These are phyloP conservation scores for Sander lucioperca DNA, from an alignment of 2,113 vertebrate species.

Conservation along the genomic window DNA sequence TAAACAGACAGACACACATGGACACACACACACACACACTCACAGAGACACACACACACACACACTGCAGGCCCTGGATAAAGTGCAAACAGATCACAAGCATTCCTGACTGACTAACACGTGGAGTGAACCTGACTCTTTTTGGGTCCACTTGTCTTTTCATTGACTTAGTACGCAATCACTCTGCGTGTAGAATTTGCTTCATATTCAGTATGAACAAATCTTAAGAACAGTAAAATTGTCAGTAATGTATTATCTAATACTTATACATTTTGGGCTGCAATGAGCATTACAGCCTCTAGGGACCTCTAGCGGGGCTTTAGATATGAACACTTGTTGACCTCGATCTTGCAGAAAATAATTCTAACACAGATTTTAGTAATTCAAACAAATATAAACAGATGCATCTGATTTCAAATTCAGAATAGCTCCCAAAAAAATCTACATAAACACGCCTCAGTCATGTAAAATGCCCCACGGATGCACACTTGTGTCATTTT, in stretches of 20 bases:
- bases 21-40: too few relatives aligned
- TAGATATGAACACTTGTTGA: neutral
- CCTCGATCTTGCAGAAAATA: neutral
- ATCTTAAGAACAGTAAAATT: neutral
- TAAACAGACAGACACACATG: too few relatives aligned
- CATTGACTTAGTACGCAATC: neutral
- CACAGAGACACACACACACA: too few relatives aligned
- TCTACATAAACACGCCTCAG: too few relatives aligned
- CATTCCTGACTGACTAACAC: too few relatives aligned
- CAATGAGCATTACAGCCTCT: neutral
- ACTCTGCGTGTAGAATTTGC: neutral
- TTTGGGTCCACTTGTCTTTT: neutral
- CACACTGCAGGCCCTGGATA: too few relatives aligned
- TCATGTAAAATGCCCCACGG: neutral
- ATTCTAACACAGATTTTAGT: neutral
- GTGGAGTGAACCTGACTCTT: neutral
- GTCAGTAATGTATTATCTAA: neutral
- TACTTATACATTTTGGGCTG: neutral
- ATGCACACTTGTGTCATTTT: constrained; percentile 4
- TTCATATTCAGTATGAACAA: neutral
- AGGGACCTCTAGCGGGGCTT: neutral
- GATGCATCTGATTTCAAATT: neutral
- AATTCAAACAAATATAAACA: neutral
- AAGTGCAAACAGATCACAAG: too few relatives aligned
- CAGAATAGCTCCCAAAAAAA: neutral